A percentile compares a stretch with the other conserved stretches of the same genome.
Evolutionary conservation across 2,113 vertebrate genomes (phyloP).

Genomic region (Montifringilla adamsi): DNA sequence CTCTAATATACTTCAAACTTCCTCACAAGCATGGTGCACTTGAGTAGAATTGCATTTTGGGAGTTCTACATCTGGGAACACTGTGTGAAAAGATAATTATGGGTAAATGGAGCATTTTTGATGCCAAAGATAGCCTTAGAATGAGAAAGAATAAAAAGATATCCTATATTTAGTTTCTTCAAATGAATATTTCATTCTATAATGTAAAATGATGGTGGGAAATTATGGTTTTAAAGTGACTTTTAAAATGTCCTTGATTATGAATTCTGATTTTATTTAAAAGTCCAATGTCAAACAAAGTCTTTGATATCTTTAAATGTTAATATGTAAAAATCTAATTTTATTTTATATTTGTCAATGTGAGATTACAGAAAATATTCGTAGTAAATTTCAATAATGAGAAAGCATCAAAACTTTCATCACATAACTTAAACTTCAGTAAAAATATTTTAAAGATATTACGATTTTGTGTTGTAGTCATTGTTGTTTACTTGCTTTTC

Average conservation of each 20-base stretch:
- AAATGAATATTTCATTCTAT: background rate
- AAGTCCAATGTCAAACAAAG: background rate
- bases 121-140: constrained; percentile 9
- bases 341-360: background rate
- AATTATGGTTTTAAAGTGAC: constrained; percentile 7
- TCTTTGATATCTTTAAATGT: background rate
- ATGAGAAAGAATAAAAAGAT: background rate
- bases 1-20: background rate
- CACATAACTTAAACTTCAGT: background rate
- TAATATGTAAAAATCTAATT: background rate
- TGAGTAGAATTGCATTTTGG: constrained; percentile 3
- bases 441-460: background rate
- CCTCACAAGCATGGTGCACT: background rate
- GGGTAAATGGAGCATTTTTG: constrained; percentile 12
- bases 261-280: background rate
- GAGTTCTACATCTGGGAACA: constrained; percentile 14
- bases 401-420: background rate
- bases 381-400: background rate
- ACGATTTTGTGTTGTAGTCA: background rate
- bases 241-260: background rate
- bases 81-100: constrained; percentile 25
- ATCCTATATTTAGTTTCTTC: constrained; percentile 28
- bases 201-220: background rate
- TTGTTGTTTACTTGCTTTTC: background rate
- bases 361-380: background rate